These are phyloP conservation scores for Choristoneura rosaceana DNA, from an alignment of 2,888 invertebrate genomes.

Conservation along the genomic window DNA sequence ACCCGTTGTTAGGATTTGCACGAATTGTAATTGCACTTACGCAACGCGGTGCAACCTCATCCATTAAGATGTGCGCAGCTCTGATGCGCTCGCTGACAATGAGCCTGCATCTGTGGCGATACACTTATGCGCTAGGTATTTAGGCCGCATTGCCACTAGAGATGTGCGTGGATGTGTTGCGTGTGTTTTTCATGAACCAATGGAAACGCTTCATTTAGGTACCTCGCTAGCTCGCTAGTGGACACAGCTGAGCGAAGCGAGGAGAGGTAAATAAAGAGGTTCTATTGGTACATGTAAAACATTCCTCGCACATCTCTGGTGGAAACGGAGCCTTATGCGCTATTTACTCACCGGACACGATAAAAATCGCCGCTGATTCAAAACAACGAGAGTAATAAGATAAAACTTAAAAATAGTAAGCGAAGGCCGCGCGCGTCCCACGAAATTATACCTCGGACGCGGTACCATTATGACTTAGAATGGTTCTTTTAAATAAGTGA, in stretches of 20 bases:
- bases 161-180: no score
- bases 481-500: conserved; percentile 27
- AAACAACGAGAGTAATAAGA: conserved; percentile 27
- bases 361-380: conserved; percentile 31
- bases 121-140: neutral
- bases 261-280: no score
- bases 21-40: conserved; percentile 38
- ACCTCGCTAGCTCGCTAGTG: no score
- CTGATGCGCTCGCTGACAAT: conserved; percentile 35
- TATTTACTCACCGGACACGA: conserved; percentile 30
- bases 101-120: conserved; percentile 7
- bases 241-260: no score
- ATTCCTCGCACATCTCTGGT: no score
- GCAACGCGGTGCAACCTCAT: conserved; percentile 29
- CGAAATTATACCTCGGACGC: conserved; percentile 28
- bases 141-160: no score
- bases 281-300: no score
- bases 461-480: conserved; percentile 22
- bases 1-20: conserved; percentile 39
- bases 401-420: conserved; percentile 44
- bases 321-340: neutral
- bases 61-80: conserved; percentile 17
- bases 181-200: no score
- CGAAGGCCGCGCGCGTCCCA: conserved; percentile 46
- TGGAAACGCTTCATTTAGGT: no score